Evolutionary conservation across 2,888 invertebrate species (phyloP).

Genomic region (Amorpha juglandis): DNA sequence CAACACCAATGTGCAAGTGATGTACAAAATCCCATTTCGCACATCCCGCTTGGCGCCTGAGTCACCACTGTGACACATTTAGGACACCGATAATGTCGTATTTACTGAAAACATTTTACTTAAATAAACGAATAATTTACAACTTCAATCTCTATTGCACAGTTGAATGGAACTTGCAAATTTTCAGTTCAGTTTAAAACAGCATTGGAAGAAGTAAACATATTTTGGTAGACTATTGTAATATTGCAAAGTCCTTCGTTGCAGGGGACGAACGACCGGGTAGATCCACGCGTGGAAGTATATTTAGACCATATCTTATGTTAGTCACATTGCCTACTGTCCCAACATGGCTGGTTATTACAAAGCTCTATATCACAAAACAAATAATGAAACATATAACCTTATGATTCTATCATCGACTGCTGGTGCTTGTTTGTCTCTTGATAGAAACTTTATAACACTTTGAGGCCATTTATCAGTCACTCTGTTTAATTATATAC

Average conservation of each 20-base stretch:
- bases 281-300: constrained; percentile 66
- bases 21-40: constrained; percentile 45
- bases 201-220: constrained; percentile 32
- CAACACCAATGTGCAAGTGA: constrained; percentile 16
- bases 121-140: background rate
- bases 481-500: constrained; percentile 13
- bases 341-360: constrained; percentile 20
- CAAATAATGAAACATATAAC: background rate
- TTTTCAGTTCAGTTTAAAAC: background rate
- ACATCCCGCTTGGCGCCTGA: constrained; percentile 57
- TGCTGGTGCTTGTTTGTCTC: constrained; percentile 17
- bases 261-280: constrained; percentile 55
- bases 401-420: background rate
- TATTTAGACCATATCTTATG: constrained; percentile 68
- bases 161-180: background rate
- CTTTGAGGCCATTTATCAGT: background rate
- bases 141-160: constrained; percentile 9
- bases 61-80: constrained; percentile 72
- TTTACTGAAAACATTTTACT: constrained; percentile 20
- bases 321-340: constrained; percentile 60
- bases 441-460: constrained; percentile 12
- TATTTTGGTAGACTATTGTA: constrained; percentile 26
- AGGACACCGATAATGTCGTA: constrained; percentile 57
- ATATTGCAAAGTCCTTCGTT: constrained; percentile 43
- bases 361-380: background rate